Evolutionary conservation across 2,113 vertebrate species (phyloP), one percentile per base, ranked within the genome.

Genomic region (Misgurnus mizolepis): DNA sequence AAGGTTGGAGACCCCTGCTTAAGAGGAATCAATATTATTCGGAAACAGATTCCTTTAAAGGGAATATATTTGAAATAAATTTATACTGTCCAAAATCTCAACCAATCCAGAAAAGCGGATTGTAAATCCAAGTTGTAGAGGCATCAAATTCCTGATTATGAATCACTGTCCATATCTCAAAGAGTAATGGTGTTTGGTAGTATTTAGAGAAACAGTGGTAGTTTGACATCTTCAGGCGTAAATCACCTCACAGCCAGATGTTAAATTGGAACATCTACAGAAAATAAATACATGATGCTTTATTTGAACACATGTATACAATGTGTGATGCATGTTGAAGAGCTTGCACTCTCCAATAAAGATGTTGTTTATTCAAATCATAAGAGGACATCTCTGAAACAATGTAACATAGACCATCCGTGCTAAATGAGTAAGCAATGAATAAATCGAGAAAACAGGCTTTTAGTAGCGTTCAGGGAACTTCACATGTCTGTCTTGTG

Each of bases 401-500:
- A 53, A 53, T 61, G 17, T 61, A 61, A 18, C 39, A 73, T 22
- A 61, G 43, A 45, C 43, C n/a, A 22, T 49, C 27, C 3, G 45
- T 39, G 18, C 12, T 55, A n/a, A 67, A 77, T 45, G 58, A 14
- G 12, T 77, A 7, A 18, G 73, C 60, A 66, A 71, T 50, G 71
- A 76, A n/a, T 39, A 70, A 40, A 64, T 10, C 64, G 73, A 53
- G 12, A 58, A 58, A 75, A 75, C 82, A 83, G 39, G 47, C 70
- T 65, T 39, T 82, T 71, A 71, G 47, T 47, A 76, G 22, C 53
- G 74, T 67, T 45, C 67, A 18, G n/a, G 62, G 68, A 71, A 75
- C 75, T 6, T 60, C 75, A 61, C 60, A 78, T 69, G 73, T 84
- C 73, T 68, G 66, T 56, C 39, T 68, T 34, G 27, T 34, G 27